Evolutionary conservation across 2,113 vertebrate genomes (phyloP).

Genomic region (Caranx ignobilis): DNA sequence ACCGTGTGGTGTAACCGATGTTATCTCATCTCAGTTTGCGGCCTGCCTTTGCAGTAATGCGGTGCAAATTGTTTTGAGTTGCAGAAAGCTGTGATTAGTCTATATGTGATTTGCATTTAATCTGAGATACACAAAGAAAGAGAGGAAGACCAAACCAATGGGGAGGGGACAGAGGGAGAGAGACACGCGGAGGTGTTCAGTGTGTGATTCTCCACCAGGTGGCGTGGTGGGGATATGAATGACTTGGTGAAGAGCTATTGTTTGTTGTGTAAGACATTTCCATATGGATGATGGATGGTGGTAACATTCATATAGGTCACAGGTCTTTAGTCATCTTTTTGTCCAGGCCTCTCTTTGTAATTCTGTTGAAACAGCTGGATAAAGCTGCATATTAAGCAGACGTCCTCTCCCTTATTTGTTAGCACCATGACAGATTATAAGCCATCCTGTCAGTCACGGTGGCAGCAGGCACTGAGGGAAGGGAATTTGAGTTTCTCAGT

Average conservation of each 20-base stretch:
- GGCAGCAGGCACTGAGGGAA: neutral
- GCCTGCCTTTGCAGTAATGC: neutral
- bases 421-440: neutral
- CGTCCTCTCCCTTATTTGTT: neutral
- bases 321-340: neutral
- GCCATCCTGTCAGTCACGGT: neutral
- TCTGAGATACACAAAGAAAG: neutral
- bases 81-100: no score
- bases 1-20: constrained; percentile 56
- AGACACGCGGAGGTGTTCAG: neutral
- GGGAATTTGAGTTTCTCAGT: neutral
- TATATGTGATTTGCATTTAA: neutral
- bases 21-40: neutral
- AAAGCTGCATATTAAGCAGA: neutral
- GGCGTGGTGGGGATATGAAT: constrained; percentile 45
- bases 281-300: neutral
- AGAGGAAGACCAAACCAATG: neutral
- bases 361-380: neutral
- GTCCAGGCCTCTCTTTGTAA: neutral
- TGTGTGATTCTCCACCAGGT: constrained; percentile 57
- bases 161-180: neutral
- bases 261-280: constrained; percentile 27
- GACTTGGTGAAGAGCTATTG: neutral
- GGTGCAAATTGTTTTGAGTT: neutral
- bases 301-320: neutral